Base-by-base conservation (phyloP, 92 coral and sea anemone genomes). In the Porites lobata region DNA sequence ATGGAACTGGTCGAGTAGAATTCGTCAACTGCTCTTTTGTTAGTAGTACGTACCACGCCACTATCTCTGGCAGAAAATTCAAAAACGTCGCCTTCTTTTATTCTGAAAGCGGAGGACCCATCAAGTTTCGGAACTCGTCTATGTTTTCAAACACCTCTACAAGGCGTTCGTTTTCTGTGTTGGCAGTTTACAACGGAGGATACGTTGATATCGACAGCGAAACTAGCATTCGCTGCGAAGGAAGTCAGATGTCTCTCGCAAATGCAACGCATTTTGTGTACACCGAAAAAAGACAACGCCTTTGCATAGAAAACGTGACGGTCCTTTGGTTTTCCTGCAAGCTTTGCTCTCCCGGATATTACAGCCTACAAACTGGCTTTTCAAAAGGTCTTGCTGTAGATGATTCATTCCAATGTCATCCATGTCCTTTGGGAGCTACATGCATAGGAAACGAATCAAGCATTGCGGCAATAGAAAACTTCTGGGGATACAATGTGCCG, bases 331-430 rank as follows among this genome's bases (percentile, higher is more conserved):
- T 80, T 59, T 26, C 85, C 1, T 96, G 98, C 59, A 73, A 69
- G 67, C 56, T 66, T 51, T 96, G 98, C 50, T 75, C 81, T 6
- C 81, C 79, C 17, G 87, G 84, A 1, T 57, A 26, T 14, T 96
- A 96, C 84, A 91, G 94, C 19, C 93, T 95, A 2, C 83, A 90
- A 68, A 88, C 87, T 12, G 98, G 98, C 1, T n/a, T 8, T 1
- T 50, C 81, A 2, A 38, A 56, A 3, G 98, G 98, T 10, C 24
- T 88, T 26, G 8, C 72, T n/a, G 65, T 86, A 11, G 57, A 70
- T 21, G 67, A 85, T 21, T 76, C 69, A 18, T 88, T 88, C 51
- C 59, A 9, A 2, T 95, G 98, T 57, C 70, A 62, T 26, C 89
- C 87, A 5, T 91, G 94, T 38, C 94, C 94, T 1, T 70, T 63